Evolutionary conservation across 2,797 vertebrate genomes (phyloP), one percentile per base, ranked within the genome.

Genomic region (Octomys mimax): DNA sequence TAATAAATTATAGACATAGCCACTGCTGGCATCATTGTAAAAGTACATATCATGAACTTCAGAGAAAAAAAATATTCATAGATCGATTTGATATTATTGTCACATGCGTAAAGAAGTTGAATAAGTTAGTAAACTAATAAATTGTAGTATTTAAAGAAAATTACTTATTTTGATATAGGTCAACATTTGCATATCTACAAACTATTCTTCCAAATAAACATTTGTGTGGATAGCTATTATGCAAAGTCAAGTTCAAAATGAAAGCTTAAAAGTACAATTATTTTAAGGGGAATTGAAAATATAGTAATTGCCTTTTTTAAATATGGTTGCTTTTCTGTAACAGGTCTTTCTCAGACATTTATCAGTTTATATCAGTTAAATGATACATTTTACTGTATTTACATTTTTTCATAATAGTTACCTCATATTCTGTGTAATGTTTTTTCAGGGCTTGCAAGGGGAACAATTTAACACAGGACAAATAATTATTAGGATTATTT

Each of bases 31-130:
- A 42, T 46, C 19, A 33, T 31, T 70, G 5, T 52, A 70, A 87
- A 83, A 83, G 11, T n/a, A 18, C 36, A 62, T 28, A 54, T 62
- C 5, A 61, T 31, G 1, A 54, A 71, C 39, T 62, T 95, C 28
- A 71, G 79, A 85, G 54, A 71, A 89, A 79, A 89, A 83, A 89
- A 83, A 61, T 24, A 28, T n/a, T 84, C 42, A 64, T 28, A 71
- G 28, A 42, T 10, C 54, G 16, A 71, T 18, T 70, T 77, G 81
- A 83, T 77, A 61, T 83, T 83, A 2, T 61, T 82, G 39, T 42
- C 28, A 84, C 11, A 62, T 92, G 33, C 46, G 28, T 70, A 52
- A 83, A 70, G 10, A 13, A 78, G 6, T 78, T 87, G 36, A 73
- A 73, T 80, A 73, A 62, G 70, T 49, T 82, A 68, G 6, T 16